Evolutionary conservation across 2,797 vertebrate species (phyloP).

Genomic region (Bryconaethiops microstoma): DNA sequence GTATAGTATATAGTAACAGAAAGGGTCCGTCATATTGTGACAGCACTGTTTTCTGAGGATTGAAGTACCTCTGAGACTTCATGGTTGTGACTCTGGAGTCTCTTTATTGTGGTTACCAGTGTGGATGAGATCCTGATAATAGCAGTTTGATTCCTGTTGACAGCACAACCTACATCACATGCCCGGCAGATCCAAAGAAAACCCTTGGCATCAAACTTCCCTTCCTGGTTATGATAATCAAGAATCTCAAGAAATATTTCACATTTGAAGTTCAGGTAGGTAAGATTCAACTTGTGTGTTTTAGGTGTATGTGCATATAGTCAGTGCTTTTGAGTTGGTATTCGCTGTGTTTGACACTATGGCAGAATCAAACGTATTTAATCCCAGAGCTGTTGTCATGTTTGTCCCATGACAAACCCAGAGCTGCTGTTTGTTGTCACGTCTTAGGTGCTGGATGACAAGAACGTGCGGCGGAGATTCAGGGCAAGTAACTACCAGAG

Average conservation of each 20-base stretch:
- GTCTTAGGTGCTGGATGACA: slow-evolving; percentile 91
- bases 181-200: slow-evolving; percentile 95
- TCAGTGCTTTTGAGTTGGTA: neutral
- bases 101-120: neutral
- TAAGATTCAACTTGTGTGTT: neutral
- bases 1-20: neutral
- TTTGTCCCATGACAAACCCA: no score
- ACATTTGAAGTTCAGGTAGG: slow-evolving; percentile 97
- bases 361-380: neutral
- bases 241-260: slow-evolving; percentile 98
- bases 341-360: neutral
- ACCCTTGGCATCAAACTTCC: slow-evolving; percentile 95
- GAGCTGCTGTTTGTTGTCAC: neutral
- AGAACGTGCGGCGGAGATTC: slow-evolving; percentile 92
- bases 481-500: slow-evolving; percentile 97
- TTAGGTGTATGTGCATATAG: neutral
- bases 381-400: neutral
- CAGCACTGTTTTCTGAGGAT: neutral
- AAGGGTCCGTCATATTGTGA: neutral
- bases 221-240: slow-evolving; percentile 98
- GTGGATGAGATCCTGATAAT: neutral
- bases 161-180: slow-evolving; percentile 97
- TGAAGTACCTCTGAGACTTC: neutral
- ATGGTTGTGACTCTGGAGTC: neutral
- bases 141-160: slow-evolving; percentile 13